Conservation (phyloP, 2,797 vertebrate species). For the Novumbra hubbsi region DNA sequence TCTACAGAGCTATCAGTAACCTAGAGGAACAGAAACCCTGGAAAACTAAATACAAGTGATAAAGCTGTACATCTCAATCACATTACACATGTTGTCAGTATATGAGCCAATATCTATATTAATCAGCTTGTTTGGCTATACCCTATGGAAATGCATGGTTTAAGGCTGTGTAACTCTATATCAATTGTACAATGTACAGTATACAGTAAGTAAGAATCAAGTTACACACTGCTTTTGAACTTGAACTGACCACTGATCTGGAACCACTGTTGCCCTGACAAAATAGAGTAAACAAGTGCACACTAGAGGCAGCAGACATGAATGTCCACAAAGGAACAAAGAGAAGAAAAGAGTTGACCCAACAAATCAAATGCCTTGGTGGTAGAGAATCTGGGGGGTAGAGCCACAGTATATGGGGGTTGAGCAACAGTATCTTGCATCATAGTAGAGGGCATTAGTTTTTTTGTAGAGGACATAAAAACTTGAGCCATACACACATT, state of each 20-base stretch:
- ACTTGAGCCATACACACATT: conserved; percentile 21
- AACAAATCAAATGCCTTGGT: conserved; percentile 7
- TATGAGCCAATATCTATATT: neutral
- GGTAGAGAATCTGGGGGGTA: no score
- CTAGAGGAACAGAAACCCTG: conserved; percentile 19
- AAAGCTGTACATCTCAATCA: neutral
- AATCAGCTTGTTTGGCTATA: neutral
- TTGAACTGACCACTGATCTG: neutral
- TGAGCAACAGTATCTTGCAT: conserved; percentile 11
- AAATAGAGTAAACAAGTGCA: neutral
- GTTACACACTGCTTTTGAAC: neutral
- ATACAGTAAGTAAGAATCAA: neutral
- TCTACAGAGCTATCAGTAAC: conserved; percentile 30
- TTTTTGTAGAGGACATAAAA: conserved; percentile 18
- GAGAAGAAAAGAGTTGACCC: neutral
- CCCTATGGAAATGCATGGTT: neutral
- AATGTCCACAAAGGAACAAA: conserved; percentile 18
- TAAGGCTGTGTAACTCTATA: neutral
- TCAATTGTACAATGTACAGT: neutral
- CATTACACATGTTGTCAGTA: neutral
- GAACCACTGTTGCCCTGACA: neutral
- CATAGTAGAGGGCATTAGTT: neutral
- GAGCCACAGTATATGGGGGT: no score
- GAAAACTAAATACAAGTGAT: neutral
- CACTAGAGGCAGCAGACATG: conserved; percentile 23